Conservation (phyloP, 2,888 invertebrate species). For the Lithophane ornitopus region DNA sequence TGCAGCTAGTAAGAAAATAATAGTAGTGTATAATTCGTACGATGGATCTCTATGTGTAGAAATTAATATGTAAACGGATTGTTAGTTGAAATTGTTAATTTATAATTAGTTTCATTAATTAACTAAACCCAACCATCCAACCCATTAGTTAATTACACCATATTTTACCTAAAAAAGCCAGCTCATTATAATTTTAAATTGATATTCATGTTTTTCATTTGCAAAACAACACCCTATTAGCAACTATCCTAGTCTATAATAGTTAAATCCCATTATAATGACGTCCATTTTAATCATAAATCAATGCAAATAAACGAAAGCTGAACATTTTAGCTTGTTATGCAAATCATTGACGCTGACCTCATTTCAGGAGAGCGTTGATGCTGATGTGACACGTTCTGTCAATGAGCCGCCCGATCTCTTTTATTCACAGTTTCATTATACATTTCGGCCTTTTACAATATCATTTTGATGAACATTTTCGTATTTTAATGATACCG, state of each 20-base stretch:
- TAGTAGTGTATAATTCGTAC: neutral
- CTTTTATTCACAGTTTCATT: constrained; percentile 43
- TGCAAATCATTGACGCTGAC: constrained; percentile 52
- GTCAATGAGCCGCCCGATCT: constrained; percentile 36
- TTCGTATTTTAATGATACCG: neutral
- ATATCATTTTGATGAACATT: constrained; percentile 5
- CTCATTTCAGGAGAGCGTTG: constrained; percentile 38
- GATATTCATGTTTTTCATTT: too few species aligned
- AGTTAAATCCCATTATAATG: neutral
- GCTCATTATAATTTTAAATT: neutral
- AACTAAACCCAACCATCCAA: neutral
- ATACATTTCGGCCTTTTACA: constrained; percentile 21
- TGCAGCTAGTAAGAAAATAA: neutral
- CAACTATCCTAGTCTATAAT: neutral
- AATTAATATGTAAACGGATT: neutral
- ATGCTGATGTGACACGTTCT: constrained; percentile 42
- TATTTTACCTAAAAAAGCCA: neutral
- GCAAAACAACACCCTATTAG: neutral
- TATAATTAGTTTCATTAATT: neutral
- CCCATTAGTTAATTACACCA: neutral
- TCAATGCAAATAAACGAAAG: constrained; percentile 34
- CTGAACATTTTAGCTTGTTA: constrained; percentile 39
- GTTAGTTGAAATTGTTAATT: neutral
- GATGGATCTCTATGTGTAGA: neutral
- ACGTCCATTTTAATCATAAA: constrained; percentile 24